Percentiles rank a stretch among this genome's conserved stretches.
These are phyloP conservation scores for Genyomyrus donnyi DNA, from an alignment of 2,113 vertebrate genomes.

Conservation along the genomic window DNA sequence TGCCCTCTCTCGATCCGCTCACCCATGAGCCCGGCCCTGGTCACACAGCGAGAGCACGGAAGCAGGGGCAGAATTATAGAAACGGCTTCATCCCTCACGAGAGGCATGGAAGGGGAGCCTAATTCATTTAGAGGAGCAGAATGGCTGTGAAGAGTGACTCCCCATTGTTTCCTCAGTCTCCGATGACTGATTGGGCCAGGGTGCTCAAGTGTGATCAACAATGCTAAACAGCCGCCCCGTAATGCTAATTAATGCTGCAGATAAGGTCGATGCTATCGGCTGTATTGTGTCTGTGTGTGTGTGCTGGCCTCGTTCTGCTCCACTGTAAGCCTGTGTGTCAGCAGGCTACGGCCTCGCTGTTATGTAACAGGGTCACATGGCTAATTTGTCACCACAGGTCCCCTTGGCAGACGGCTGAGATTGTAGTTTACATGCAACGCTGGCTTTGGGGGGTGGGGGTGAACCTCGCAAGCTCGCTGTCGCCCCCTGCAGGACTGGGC, in stretches of 20 bases:
- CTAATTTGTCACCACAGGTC: background rate
- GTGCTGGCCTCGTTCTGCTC: background rate
- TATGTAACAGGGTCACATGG: background rate
- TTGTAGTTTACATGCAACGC: background rate
- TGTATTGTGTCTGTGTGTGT: background rate
- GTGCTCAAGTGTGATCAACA: background rate
- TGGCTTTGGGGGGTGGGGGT: background rate
- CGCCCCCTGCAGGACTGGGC: background rate
- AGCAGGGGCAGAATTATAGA: background rate
- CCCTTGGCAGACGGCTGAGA: background rate
- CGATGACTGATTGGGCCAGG: background rate
- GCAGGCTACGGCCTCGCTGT: background rate
- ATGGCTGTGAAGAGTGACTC: background rate
- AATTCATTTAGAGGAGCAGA: background rate
- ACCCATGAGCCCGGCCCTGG: slow-evolving; percentile 22
- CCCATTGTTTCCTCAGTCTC: background rate
- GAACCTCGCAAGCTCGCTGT: background rate
- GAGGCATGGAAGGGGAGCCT: background rate
- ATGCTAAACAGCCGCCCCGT: background rate
- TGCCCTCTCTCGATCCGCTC: background rate
- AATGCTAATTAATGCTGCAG: background rate
- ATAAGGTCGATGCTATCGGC: too few species aligned
- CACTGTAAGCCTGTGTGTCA: background rate
- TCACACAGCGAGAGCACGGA: background rate
- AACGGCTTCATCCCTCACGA: background rate